Evolutionary conservation across 2,888 invertebrate genomes (phyloP).

Genomic region (Dexiosoma caninum): DNA sequence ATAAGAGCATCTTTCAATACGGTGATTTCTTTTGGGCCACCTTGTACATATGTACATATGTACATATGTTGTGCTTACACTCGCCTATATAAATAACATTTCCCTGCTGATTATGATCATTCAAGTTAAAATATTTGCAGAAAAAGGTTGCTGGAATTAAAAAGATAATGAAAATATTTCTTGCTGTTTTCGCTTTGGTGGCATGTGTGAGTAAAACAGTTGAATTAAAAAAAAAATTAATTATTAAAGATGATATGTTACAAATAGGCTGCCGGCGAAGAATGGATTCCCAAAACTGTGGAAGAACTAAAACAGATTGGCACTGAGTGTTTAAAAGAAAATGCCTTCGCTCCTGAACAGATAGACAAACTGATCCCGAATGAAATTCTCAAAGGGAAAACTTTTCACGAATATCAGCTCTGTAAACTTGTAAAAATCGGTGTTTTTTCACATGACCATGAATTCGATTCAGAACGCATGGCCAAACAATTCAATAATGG

Average conservation of each 20-base stretch:
- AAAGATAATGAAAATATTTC: constrained; percentile 60
- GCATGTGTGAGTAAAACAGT: constrained; percentile 59
- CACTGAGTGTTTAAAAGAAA: constrained; percentile 68
- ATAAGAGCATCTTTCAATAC: no score
- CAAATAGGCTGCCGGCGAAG: constrained; percentile 67
- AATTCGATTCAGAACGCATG: constrained; percentile 74
- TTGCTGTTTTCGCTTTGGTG: constrained; percentile 60
- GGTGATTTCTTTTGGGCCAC: no score
- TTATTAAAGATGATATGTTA: constrained; percentile 18
- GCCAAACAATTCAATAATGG: constrained; percentile 75
- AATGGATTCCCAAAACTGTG: constrained; percentile 71
- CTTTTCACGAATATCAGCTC: constrained; percentile 71
- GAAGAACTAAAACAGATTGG: constrained; percentile 72
- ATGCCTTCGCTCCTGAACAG: constrained; percentile 67
- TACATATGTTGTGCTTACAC: no score
- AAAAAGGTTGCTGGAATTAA: neutral
- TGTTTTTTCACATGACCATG: constrained; percentile 70
- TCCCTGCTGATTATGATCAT: neutral
- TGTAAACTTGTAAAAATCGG: constrained; percentile 71
- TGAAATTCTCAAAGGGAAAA: constrained; percentile 70
- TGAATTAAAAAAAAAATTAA: neutral
- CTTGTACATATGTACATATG: no score
- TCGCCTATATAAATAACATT: constrained; percentile 4
- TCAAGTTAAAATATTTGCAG: constrained; percentile 1
- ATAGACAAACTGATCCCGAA: constrained; percentile 68